Evolutionary conservation across 2,113 vertebrate genomes (phyloP), one percentile per base, ranked within the genome.

Genomic region (Anoura caudifer): DNA sequence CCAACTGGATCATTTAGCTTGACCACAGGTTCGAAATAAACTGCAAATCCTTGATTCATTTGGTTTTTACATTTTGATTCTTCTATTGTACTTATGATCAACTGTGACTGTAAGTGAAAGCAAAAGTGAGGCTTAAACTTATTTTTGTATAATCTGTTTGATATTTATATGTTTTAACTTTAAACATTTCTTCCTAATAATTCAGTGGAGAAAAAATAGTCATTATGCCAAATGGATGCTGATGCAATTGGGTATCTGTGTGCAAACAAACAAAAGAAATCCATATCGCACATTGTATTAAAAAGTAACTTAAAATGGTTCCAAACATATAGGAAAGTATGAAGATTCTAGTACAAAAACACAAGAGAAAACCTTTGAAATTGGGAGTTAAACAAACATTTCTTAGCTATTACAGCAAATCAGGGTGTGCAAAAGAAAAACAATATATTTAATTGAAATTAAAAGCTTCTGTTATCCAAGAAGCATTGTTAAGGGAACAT

Each of bases 161-260:
- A 54, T 45, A 24, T 85, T n/a, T 75, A 38, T 54, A 12, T 5
- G 80, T 80, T 7, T 63, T 72, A 31, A 87, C 11, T 69, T 69
- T 45, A 88, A 94, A 95, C 33, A 95, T n/a, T 56, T 67, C 36
- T 28, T 86, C 24, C 28, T 56, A 94, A 36, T 90, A 52, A 81
- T 85, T 76, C 4, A 79, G 4, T 36, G 14, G 31, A 81, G 9
- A n/a, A 95, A 36, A 14, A 87, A n/a, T 52, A 38, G 4, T 28
- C 14, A 50, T n/a, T 69, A 87, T 22, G 38, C 47, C 9, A 61
- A 73, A 73, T 83, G 26, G n/a, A 59, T 61, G 19, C 38, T 69
- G 19, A 10, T 82, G n/a, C 3, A 52, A 80, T 69, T 90, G 8
- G 33, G 33, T 67, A 54, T 80, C 2, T 6, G 67, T 24, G 75